Base-by-base conservation (phyloP, 2,113 vertebrate species). In the Anthoscopus minutus region DNA sequence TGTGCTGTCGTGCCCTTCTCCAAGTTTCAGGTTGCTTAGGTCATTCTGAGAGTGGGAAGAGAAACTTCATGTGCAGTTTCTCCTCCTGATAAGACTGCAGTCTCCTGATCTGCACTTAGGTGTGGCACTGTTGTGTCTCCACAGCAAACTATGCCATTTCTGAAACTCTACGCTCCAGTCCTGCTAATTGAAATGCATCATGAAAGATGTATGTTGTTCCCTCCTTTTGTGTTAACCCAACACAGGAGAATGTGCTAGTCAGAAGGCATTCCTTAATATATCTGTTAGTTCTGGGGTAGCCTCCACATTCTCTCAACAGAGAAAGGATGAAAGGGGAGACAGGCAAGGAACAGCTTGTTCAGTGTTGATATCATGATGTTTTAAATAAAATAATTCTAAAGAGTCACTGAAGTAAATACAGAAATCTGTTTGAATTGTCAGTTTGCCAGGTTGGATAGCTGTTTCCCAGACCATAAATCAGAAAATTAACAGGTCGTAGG, bases 151-250 rank as follows among this genome's bases (percentile, higher is more conserved):
- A 4, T 65, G 87, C 82, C 31, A 4, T 93, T 84, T 90, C 77
- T 93, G 95, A 92, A 96, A 95, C 88, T 65, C 72, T 81, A 61
- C 80, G 28, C 85, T 95, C 3, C 0, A 51, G 80, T 3, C 0
- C 13, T 94, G 86, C 92, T 93, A 84, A 94, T 95, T 97, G 83
- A 96, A 96, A 95, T 94, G 88, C 92, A 87, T 96, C 91, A 93
- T 95, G 61, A 97, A 97, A 96, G 73, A 94, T 96, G 65, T 83
- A 94, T 97, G 91, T 62, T 70, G 54, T 87, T 94, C 74, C 73
- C 33, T 77, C 87, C 79, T 72, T 88, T 45, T 42, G 62, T 79
- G 56, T 83, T 85, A 85, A 69, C 61, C 88, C 72, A 77, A 62
- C 66, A 28, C 54, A 44, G 64, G 51, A 51, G 42, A 93, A 47